These are phyloP conservation scores for Potamilus streckersoni DNA, from an alignment of 1,140 invertebrate genomes.

Conservation along the genomic window DNA sequence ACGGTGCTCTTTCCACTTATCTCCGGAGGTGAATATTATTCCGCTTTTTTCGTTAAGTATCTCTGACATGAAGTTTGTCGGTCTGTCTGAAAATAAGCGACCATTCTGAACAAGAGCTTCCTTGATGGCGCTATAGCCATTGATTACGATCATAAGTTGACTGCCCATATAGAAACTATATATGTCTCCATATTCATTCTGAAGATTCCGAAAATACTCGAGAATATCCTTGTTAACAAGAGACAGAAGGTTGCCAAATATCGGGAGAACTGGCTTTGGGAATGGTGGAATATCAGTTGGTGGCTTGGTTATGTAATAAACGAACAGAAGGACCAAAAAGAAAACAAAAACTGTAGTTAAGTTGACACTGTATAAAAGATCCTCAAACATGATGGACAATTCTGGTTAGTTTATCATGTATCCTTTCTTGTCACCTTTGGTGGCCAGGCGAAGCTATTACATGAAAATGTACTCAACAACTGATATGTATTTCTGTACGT, in stretches of 20 bases:
- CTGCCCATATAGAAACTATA: constrained; percentile 38
- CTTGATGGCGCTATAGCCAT: constrained; percentile 37
- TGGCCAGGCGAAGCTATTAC: too few species aligned
- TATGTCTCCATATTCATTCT: constrained; percentile 38
- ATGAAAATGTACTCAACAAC: too few species aligned
- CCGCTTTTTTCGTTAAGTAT: constrained; percentile 29
- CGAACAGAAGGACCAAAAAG: too few species aligned
- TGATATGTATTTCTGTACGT: too few species aligned
- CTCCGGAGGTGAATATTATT: constrained; percentile 75
- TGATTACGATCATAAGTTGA: constrained; percentile 34
- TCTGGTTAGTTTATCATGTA: too few species aligned
- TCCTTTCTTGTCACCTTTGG: too few species aligned
- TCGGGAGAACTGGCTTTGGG: constrained; percentile 12
- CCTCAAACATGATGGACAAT: too few species aligned
- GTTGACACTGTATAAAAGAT: too few species aligned
- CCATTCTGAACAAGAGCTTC: constrained; percentile 42
- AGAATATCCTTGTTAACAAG: constrained; percentile 23
- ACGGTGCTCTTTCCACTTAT: constrained; percentile 86
- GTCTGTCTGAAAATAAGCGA: constrained; percentile 34
- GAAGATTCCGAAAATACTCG: constrained; percentile 11
- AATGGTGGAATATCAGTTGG: too few species aligned
- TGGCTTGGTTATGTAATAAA: too few species aligned
- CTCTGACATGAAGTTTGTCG: constrained; percentile 13
- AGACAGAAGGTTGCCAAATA: constrained; percentile 33
- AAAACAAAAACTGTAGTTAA: too few species aligned